A percentile compares a stretch with the other conserved stretches of the same genome.
Evolutionary conservation across 1,140 invertebrate species (phyloP).

Genomic region (Cyrtorhinus lividipennis): DNA sequence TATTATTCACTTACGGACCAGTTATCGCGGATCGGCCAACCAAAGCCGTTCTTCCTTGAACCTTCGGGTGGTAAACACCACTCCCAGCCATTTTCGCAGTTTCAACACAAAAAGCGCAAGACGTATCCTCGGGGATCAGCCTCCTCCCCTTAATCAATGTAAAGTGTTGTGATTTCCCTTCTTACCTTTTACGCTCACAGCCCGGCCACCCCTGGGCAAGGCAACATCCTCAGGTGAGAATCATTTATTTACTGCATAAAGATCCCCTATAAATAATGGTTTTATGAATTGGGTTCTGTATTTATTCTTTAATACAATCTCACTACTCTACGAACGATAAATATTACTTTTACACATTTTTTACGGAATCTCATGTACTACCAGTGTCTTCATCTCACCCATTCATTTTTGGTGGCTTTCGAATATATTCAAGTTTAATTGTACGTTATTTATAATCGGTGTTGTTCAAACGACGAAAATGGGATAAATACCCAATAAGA

Average conservation of each 20-base stretch:
- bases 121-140: not conserved
- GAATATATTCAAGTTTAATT: too few relatives aligned
- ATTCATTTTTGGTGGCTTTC: not conserved
- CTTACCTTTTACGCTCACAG: not conserved
- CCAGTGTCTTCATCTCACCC: not conserved
- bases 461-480: too few relatives aligned
- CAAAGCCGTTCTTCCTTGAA: too few relatives aligned
- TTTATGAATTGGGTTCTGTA: too few relatives aligned
- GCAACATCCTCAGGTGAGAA: not conserved
- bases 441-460: too few relatives aligned
- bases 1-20: too few relatives aligned
- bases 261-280: not conserved
- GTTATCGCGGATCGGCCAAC: too few relatives aligned
- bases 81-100: too few relatives aligned
- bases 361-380: not conserved
- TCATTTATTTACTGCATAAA: not conserved
- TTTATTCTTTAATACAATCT: not conserved
- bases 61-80: too few relatives aligned
- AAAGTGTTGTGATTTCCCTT: not conserved
- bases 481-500: too few relatives aligned
- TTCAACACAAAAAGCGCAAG: not conserved
- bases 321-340: not conserved
- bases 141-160: not conserved
- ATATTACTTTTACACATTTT: not conserved
- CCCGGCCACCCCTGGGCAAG: not conserved